phyloP scores from a whole-genome alignment of 2,888 invertebrate species.

The Teleiodes luculella region DNA sequence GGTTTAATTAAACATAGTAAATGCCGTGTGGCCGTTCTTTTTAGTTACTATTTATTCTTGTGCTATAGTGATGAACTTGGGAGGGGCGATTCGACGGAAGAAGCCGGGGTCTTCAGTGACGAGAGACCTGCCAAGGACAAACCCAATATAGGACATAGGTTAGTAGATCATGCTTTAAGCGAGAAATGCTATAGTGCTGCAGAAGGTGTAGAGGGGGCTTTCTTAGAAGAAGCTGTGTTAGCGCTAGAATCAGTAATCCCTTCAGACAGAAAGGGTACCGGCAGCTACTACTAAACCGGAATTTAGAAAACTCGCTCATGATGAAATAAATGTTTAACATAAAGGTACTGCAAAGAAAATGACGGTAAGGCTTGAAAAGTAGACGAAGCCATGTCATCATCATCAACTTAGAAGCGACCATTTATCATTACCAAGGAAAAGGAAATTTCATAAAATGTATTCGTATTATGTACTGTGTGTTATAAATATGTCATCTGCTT shows the following conservation, averaged over 20 bases:
- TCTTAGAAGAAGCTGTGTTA: background rate
- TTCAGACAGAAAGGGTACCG: background rate
- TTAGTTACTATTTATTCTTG: conserved; percentile 2
- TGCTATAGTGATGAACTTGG: conserved; percentile 6
- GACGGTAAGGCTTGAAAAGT: background rate
- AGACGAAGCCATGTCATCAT: no score
- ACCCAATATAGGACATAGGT: conserved; percentile 95
- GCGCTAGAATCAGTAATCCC: background rate
- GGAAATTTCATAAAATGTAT: no score
- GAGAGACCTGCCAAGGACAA: conserved; percentile 86
- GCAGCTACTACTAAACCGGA: background rate
- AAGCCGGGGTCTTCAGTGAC: conserved; percentile 73
- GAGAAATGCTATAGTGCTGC: background rate
- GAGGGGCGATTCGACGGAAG: conserved; percentile 2
- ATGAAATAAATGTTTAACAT: no score
- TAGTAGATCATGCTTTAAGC: conserved; percentile 18
- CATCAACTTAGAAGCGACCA: no score
- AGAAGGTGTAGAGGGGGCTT: background rate
- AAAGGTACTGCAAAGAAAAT: no score
- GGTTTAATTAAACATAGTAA: background rate
- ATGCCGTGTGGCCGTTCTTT: background rate
- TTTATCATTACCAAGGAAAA: no score
- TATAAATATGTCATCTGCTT: no score
- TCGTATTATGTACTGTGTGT: no score
- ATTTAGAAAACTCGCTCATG: background rate